Base-by-base conservation (phyloP, 1,140 invertebrate species). In the Zophobas atratus region DNA sequence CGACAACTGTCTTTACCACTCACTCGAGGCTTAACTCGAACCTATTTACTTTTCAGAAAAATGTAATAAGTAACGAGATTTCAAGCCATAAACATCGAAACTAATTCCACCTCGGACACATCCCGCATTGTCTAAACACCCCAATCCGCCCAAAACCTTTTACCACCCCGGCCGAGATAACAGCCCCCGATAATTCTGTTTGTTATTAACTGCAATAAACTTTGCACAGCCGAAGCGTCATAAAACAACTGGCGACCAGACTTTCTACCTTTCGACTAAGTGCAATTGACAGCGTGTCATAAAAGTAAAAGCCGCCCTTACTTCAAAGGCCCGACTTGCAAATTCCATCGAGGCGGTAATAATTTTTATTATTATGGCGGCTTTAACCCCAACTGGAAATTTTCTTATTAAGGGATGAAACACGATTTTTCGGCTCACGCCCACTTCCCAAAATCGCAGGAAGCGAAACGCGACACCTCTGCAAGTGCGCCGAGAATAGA, bases 191-290 rank as follows among this genome's bases (percentile, higher is more conserved):
- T 55, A 55, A 55, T 55, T 6, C 53, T 55, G 32, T 55, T 55
- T 33, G 8, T 33, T 33, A 55, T 5, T 34, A 20, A 55, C 32
- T 55, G 53, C 53, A 55, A 55, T 55, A 55, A 55, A 55, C 32
- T 20, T 33, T 20, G 20, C 20, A 20, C 20, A 20, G 20, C 20
- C 20, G 20, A 33, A 34, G 49, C 2, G 32, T 55, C 53, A 55
- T 55, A 55, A 55, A 55, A 55, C 20, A 55, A 55, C 53, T 55
- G 53, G 8, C 8, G 20, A 32, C 53, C 53, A 55, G 53, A 55
- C 53, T 55, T 55, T 55, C 53, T 33, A 55, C 49, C 48, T 32
- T 20, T 20, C 49, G 33, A 51, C 3, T 6, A 51, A 51, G n/a
- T n/a, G 53, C 5, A 20, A 55, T 34, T 5, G 3, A 55, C 3